Base-by-base conservation (phyloP, 35 echinoderm and acorn worm genomes). In the Patiria miniata region DNA sequence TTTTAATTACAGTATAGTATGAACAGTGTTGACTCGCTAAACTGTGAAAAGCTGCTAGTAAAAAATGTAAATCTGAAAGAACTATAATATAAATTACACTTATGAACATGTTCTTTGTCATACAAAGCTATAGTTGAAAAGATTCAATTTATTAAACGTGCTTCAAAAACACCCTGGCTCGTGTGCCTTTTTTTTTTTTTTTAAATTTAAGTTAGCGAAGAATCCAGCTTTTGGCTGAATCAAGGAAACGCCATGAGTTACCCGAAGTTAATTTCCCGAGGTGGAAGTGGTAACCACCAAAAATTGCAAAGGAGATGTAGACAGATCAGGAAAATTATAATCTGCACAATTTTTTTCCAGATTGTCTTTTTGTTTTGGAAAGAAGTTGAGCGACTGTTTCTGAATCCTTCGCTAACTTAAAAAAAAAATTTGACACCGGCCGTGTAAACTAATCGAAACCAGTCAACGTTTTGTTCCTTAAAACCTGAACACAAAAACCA, bases 11-110 rank as follows among this genome's bases (percentile, higher is more conserved):
- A 73, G 29, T 73, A 73, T 73, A 73, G 12, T 73, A 73, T 73
- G 21, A 14, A 73, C 14, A 73, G 65, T 23, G 19, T 12, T 28
- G 21, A 73, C 65, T 73, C 65, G 8, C 65, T 73, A 73, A 73
- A 73, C 29, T 73, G 26, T 73, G 65, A 73, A 73, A 73, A 73
- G 65, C 65, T 73, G 65, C 65, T 73, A 73, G 65, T 73, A 73
- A 26, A 73, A 73, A 73, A 73, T 73, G 21, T 73, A 73, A 73
- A 73, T 32, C 34, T 73, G 65, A 73, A 73, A 73, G 65, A 32
- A 73, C 65, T 73, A 73, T 73, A 73, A 73, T 73, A 30, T 14
- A 26, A 34, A 32, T 73, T 26, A 73, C 65, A 73, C 65, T 73
- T 73, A 26, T 73, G 26, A 73, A 73, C 65, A 73, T 23, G 65